phyloP scores from a whole-genome alignment of 2,113 vertebrate species.

The Eidolon helvum region DNA sequence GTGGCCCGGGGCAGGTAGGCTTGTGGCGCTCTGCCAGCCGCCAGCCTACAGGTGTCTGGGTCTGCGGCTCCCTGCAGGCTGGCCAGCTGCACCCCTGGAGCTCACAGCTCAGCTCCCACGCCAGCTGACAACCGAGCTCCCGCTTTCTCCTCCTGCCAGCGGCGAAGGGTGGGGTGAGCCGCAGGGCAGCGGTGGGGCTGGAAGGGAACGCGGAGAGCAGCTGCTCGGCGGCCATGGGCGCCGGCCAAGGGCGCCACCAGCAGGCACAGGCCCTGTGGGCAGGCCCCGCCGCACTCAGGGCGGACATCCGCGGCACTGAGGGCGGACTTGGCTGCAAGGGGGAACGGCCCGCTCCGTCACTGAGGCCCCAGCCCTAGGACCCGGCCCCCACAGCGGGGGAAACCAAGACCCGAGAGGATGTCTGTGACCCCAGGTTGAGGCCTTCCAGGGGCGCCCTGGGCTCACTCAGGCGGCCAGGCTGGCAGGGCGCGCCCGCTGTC shows the following conservation, averaged over 20 bases:
- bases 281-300: neutral
- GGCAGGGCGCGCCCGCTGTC: neutral
- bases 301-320: neutral
- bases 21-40: neutral
- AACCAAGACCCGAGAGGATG: neutral
- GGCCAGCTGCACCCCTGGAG: too few relatives aligned
- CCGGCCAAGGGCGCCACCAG: neutral
- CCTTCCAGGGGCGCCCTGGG: neutral
- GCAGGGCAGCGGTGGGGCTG: neutral
- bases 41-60: neutral
- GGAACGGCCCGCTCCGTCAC: neutral
- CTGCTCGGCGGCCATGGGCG: neutral
- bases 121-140: neutral
- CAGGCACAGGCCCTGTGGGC: neutral
- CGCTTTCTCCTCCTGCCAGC: neutral
- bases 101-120: accelerated
- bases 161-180: neutral
- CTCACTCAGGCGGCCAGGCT: neutral
- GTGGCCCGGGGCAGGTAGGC: too few relatives aligned
- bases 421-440: neutral
- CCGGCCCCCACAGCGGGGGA: neutral
- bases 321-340: neutral
- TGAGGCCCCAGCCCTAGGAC: neutral
- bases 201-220: neutral
- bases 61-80: too few relatives aligned